Evolutionary conservation across 2,888 invertebrate species (phyloP).

Genomic region (Tenthredo mesomela): DNA sequence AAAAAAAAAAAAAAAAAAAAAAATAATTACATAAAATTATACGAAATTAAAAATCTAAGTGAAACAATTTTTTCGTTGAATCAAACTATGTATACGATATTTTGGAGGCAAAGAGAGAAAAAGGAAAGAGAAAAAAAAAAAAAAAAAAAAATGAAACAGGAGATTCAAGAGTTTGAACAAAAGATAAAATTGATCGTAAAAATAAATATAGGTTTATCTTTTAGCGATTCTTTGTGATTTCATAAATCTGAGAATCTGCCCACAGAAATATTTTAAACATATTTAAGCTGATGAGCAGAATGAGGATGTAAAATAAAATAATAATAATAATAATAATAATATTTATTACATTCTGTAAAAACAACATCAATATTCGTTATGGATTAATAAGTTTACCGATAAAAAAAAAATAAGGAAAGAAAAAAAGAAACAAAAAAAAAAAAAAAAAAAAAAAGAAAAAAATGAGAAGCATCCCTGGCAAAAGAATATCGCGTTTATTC

Average conservation of each 20-base stretch:
- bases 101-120: too few species aligned
- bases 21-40: neutral
- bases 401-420: neutral
- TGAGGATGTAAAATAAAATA: neutral
- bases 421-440: neutral
- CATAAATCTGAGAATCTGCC: neutral
- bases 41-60: neutral
- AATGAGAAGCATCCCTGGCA: neutral
- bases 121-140: too few species aligned
- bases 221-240: neutral
- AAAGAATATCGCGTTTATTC: neutral
- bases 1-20: neutral
- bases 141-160: too few species aligned
- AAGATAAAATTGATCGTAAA: too few species aligned
- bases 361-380: conserved; percentile 28
- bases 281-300: neutral
- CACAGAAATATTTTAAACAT: neutral
- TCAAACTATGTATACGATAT: neutral
- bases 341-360: neutral
- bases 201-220: too few species aligned
- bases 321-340: neutral
- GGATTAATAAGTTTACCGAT: conserved; percentile 29
- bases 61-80: neutral
- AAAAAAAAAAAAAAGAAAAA: neutral
- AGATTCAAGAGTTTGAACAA: too few species aligned